Evolutionary conservation across 2,113 vertebrate genomes (phyloP).

Genomic region (Myrmecophaga tridactyla): DNA sequence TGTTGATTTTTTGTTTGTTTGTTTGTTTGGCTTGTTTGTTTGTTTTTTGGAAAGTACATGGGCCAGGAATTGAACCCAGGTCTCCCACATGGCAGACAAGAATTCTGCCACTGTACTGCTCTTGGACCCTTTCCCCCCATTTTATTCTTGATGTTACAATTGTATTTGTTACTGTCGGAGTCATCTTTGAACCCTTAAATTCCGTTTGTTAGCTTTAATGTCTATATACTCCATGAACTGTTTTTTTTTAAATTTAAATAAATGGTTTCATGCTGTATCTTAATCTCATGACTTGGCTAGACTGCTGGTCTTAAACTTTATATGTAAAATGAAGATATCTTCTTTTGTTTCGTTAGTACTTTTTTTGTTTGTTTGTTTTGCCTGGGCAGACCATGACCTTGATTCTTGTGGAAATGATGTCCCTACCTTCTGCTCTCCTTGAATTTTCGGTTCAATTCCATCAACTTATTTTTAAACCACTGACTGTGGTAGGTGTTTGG

Average conservation of each 20-base stretch:
- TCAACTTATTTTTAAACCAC: background rate
- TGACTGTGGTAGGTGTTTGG: fast-evolving
- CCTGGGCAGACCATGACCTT: background rate
- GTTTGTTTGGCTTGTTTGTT: too few species aligned
- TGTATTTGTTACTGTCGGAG: background rate
- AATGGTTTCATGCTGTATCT: background rate
- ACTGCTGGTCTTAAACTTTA: constrained; percentile 32
- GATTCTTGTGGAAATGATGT: background rate
- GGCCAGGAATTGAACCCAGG: too few species aligned
- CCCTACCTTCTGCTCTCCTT: too few species aligned
- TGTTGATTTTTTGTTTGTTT: too few species aligned
- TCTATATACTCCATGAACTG: background rate
- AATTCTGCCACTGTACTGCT: too few species aligned
- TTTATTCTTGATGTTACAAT: background rate
- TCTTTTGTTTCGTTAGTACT: background rate
- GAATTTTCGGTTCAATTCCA: background rate
- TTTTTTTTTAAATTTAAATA: background rate
- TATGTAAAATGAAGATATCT: background rate
- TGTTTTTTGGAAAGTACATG: too few species aligned
- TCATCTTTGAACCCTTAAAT: background rate
- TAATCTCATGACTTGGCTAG: background rate
- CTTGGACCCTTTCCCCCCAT: too few species aligned
- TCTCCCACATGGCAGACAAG: too few species aligned
- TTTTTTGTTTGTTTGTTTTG: background rate
- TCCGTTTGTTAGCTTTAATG: background rate